Percentiles rank a stretch among this genome's conserved stretches.
phyloP scores from a whole-genome alignment of 2,113 vertebrate genomes.

The Phoxinus phoxinus region DNA sequence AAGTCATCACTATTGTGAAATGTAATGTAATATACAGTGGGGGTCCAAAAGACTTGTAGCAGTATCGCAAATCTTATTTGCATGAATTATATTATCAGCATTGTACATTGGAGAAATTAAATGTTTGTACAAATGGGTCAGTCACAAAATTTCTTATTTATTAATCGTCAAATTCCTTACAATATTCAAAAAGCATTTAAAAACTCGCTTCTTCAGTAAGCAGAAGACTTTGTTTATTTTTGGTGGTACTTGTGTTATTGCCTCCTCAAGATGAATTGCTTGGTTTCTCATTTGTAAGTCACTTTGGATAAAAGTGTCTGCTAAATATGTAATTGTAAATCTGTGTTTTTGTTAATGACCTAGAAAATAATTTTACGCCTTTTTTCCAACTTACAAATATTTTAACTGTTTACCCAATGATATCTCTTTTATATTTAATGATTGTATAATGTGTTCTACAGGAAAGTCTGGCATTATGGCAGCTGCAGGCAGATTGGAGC shows the following conservation, averaged over 20 bases:
- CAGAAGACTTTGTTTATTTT: no score
- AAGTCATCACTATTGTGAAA: not conserved
- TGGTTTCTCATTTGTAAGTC: not conserved
- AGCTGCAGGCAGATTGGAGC: conserved; percentile 88
- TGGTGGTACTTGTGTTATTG: no score
- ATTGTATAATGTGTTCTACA: conserved; percentile 58
- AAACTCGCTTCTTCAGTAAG: no score
- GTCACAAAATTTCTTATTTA: not conserved
- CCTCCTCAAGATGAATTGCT: no score
- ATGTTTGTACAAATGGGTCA: not conserved
- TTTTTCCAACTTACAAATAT: not conserved
- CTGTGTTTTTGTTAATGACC: no score
- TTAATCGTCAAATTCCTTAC: no score
- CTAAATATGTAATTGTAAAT: no score
- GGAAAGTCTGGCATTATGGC: conserved; percentile 87
- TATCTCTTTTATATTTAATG: not conserved
- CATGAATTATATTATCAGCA: not conserved
- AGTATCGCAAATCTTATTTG: not conserved
- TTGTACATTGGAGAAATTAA: not conserved
- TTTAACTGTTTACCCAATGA: not conserved
- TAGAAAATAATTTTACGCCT: no score
- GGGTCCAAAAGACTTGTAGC: not conserved
- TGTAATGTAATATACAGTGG: no score
- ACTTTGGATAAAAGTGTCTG: not conserved
- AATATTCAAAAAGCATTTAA: no score